These are phyloP conservation scores for Oscarella lobularis DNA, from an alignment of 37 sponge, comb jelly and placozoan genomes.

Conservation along the genomic window DNA sequence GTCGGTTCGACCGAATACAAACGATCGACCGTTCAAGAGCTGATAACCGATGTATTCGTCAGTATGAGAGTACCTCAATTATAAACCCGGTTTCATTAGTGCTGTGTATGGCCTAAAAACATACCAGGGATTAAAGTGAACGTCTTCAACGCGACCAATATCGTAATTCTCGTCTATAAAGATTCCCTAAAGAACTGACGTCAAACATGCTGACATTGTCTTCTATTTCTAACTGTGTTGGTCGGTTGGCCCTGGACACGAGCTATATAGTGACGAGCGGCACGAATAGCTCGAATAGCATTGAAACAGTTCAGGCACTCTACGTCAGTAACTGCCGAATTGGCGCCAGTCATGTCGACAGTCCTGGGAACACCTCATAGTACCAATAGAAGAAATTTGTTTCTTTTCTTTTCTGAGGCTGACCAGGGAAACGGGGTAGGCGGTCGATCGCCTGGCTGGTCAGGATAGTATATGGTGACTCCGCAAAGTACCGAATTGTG, in stretches of 20 bases:
- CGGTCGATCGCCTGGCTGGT: constrained; percentile 9
- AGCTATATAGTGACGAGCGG: constrained; percentile 31
- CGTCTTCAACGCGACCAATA: constrained; percentile 39
- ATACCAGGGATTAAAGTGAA: constrained; percentile 40
- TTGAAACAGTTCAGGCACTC: constrained; percentile 42
- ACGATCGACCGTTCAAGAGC: constrained; percentile 20
- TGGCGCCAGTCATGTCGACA: constrained; percentile 14
- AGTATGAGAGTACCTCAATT: constrained; percentile 19
- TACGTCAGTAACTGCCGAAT: constrained; percentile 26
- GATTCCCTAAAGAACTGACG: constrained; percentile 12
- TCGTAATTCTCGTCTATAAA: constrained; percentile 32
- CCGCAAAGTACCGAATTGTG: too few relatives aligned
- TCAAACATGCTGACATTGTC: not conserved
- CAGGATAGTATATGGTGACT: constrained; percentile 31
- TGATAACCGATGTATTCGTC: constrained; percentile 23
- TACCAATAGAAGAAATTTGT: not conserved
- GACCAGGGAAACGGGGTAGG: constrained; percentile 34
- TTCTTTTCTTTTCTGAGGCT: not conserved
- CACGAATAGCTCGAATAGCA: constrained; percentile 18
- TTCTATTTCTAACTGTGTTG: constrained; percentile 18
- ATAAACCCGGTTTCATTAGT: not conserved
- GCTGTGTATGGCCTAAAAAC: not conserved
- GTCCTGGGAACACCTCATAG: constrained; percentile 17
- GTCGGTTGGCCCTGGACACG: constrained; percentile 31
- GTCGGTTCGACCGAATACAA: constrained; percentile 45